Conservation (phyloP, 2,113 vertebrate genomes). For the Rhabdornis inornatus region DNA sequence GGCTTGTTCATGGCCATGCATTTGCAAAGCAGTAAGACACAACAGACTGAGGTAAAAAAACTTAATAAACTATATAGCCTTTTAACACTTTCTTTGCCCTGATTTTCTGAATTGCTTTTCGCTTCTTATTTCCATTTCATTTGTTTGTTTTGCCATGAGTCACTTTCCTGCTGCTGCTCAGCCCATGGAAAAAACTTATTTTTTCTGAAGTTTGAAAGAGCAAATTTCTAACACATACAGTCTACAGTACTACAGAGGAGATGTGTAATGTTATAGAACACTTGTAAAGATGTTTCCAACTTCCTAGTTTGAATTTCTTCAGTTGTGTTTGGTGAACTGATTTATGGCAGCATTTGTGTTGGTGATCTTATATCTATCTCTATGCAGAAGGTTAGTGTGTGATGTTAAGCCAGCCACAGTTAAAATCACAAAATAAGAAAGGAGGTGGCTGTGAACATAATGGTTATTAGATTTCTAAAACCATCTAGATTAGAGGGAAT, state of each 20-base stretch:
- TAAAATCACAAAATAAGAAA: background rate
- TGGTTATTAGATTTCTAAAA: background rate
- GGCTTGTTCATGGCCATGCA: background rate
- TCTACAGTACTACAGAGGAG: background rate
- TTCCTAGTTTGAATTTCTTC: background rate
- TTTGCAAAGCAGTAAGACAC: background rate
- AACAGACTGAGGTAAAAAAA: background rate
- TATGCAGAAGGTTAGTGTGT: background rate
- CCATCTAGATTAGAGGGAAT: background rate
- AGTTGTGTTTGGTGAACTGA: background rate
- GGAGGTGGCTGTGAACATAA: background rate
- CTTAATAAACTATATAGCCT: background rate
- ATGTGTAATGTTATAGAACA: background rate
- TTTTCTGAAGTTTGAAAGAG: background rate
- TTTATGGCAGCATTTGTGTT: background rate
- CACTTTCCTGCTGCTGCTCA: background rate
- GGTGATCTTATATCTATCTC: background rate
- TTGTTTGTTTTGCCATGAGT: conserved; percentile 2
- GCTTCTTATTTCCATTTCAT: background rate
- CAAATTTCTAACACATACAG: background rate
- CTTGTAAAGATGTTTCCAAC: background rate
- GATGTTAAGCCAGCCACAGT: background rate
- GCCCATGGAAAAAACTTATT: background rate
- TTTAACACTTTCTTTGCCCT: background rate
- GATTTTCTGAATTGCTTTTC: background rate